phyloP scores from a whole-genome alignment of 37 sponge, comb jelly and placozoan genomes.

The Dysidea cf. avara region DNA sequence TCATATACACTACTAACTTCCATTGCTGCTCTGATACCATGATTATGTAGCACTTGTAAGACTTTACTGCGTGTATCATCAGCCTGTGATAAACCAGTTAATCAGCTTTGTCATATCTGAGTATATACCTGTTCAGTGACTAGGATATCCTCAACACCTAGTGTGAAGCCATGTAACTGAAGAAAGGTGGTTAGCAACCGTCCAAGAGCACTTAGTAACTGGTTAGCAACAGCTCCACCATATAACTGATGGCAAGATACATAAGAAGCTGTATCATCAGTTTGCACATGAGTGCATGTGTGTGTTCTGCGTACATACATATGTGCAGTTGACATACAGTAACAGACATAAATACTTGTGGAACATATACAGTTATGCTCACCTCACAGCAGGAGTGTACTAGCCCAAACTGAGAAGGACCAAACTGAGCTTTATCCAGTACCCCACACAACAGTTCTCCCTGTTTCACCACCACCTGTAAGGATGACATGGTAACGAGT shows the following conservation, averaged over 20 bases:
- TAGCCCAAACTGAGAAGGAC: slow-evolving; percentile 86
- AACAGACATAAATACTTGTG: not conserved
- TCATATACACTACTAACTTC: not conserved
- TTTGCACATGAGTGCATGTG: not conserved
- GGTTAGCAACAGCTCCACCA: slow-evolving; percentile 75
- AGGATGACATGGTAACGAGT: not conserved
- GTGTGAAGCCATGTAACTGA: slow-evolving; percentile 86
- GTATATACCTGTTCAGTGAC: slow-evolving; percentile 50
- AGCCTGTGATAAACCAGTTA: not conserved
- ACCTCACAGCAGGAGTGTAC: slow-evolving; percentile 92
- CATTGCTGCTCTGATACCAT: not conserved
- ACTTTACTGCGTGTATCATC: not conserved
- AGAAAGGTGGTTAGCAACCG: slow-evolving; percentile 92
- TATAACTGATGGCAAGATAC: slow-evolving; percentile 75
- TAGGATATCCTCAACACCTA: slow-evolving; percentile 94
- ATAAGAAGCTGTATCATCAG: not conserved
- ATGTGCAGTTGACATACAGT: no score
- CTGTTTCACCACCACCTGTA: slow-evolving; percentile 80
- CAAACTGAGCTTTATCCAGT: slow-evolving; percentile 95
- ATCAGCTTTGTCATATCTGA: not conserved
- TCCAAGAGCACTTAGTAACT: slow-evolving; percentile 83
- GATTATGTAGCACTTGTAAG: not conserved
- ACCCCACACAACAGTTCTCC: slow-evolving; percentile 95
- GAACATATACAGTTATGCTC: not conserved
- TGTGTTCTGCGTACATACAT: no score